phyloP scores from a whole-genome alignment of 23 tunicate species.

The Halocynthia aurantium region DNA sequence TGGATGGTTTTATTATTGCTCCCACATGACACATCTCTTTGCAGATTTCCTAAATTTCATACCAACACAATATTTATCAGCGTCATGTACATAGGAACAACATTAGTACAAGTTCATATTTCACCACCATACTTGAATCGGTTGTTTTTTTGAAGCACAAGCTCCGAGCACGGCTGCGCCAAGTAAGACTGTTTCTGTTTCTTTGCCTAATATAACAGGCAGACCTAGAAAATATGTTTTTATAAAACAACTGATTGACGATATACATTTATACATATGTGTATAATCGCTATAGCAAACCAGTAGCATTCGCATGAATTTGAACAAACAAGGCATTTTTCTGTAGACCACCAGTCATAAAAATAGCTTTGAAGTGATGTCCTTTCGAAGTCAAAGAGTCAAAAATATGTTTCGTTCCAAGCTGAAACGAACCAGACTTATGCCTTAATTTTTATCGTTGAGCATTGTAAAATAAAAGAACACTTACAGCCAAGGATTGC shows the following conservation, averaged over 20 bases:
- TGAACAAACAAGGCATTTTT: slow-evolving; percentile 67
- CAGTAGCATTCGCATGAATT: slow-evolving; percentile 61
- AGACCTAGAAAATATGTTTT: slow-evolving; percentile 12
- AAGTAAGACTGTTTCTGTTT: slow-evolving; percentile 66
- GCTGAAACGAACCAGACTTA: slow-evolving; percentile 12
- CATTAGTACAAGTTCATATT: background rate
- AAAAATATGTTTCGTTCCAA: slow-evolving; percentile 59
- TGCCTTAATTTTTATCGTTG: too few relatives aligned
- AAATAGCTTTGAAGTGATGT: slow-evolving; percentile 35
- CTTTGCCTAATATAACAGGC: slow-evolving; percentile 63
- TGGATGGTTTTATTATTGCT: slow-evolving; percentile 24
- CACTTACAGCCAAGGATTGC: slow-evolving; percentile 69
- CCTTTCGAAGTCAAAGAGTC: slow-evolving; percentile 42
- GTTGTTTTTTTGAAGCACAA: slow-evolving; percentile 35
- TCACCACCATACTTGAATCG: slow-evolving; percentile 10
- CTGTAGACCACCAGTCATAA: slow-evolving; percentile 77
- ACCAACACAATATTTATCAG: background rate
- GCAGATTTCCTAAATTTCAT: slow-evolving; percentile 28
- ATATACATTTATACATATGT: too few relatives aligned
- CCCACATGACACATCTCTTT: slow-evolving; percentile 51
- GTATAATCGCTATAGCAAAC: background rate
- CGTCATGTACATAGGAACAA: background rate
- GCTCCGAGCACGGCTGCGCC: slow-evolving; percentile 88
- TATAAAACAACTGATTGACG: background rate
- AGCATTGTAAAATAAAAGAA: background rate